phyloP scores from a whole-genome alignment of 37 sponge, comb jelly and placozoan genomes.

The Spongia lamella region DNA sequence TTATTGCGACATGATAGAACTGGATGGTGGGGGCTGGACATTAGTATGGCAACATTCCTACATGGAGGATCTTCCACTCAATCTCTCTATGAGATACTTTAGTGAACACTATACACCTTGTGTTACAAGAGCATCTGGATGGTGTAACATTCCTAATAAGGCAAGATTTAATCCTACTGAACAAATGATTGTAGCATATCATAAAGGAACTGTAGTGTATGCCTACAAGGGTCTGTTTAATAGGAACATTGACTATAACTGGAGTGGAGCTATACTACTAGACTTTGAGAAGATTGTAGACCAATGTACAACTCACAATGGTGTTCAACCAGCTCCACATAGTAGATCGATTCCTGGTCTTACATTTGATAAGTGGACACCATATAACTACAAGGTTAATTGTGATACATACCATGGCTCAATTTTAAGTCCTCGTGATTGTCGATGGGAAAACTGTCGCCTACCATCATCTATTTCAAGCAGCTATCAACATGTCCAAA shows the following conservation, averaged over 20 bases:
- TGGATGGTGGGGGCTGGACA: slow-evolving; percentile 38
- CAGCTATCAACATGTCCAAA: too few species aligned
- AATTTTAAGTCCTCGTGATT: slow-evolving; percentile 1
- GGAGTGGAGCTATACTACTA: slow-evolving; percentile 20
- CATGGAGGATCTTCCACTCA: slow-evolving; percentile 25
- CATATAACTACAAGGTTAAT: slow-evolving; percentile 5
- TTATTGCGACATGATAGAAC: slow-evolving; percentile 22
- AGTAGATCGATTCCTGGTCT: neutral
- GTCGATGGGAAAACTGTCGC: too few species aligned
- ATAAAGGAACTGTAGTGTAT: neutral
- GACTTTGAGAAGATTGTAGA: slow-evolving; percentile 25
- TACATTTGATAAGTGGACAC: slow-evolving; percentile 19
- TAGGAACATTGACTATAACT: slow-evolving; percentile 30
- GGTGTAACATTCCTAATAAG: slow-evolving; percentile 35
- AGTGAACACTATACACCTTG: slow-evolving; percentile 9
- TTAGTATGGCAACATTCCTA: slow-evolving; percentile 38
- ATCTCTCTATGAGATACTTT: slow-evolving; percentile 12
- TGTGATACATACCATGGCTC: slow-evolving; percentile 1
- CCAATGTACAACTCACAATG: neutral
- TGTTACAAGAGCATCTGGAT: slow-evolving; percentile 4
- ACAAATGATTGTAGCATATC: slow-evolving; percentile 29
- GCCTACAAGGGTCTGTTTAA: slow-evolving; percentile 39
- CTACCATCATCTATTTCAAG: too few species aligned
- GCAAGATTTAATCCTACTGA: slow-evolving; percentile 20
- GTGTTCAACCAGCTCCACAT: slow-evolving; percentile 17